Evolutionary conservation across 2,797 vertebrate species (phyloP), one percentile per base, ranked within the genome.

Genomic region (Spinus pinus): DNA sequence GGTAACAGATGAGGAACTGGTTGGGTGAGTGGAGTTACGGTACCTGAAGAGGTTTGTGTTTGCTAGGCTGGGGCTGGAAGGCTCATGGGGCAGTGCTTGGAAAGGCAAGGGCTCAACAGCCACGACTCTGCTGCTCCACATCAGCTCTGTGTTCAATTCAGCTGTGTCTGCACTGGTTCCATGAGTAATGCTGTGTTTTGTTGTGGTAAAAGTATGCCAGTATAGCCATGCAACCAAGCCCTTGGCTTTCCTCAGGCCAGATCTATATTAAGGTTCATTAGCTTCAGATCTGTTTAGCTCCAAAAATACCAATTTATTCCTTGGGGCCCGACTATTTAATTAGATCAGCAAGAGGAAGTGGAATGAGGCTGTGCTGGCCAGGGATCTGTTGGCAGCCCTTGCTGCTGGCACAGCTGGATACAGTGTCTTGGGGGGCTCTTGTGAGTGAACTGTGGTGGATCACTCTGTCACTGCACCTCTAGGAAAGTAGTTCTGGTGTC

Each of bases 81-180:
- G 50, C 56, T 31, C 27, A 1, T 27, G 61, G 53, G 8, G 25
- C 47, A 35, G 22, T 10, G 35, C 14, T 53, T 0, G 1, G 18
- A 16, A 25, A 46, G 58, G 58, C 73, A 37, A 51, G 19, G 8
- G 9, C 23, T 27, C 3, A 1, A 37, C 46, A 71, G 35, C n/a
- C 1, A 0, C 1, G 39, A 2, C 15, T 53, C 20, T 28, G 1
- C 46, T 2, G 0, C 41, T 35, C 37, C 2, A 1, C 51, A 53
- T 69, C 57, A 31, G 2, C 56, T 42, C 28, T 3, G 0, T 50
- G 44, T 53, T 44, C 18, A 14, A 1, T 46, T 81, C 58, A 8
- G 30, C 41, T 7, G 0, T 2, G 12, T 33, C 42, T 61, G 50
- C 2, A 2, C 35, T 7, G 16, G 3, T 50, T 64, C 33, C 9